phyloP scores from a whole-genome alignment of 1,140 invertebrate genomes.

The Trichonephila clavata region DNA sequence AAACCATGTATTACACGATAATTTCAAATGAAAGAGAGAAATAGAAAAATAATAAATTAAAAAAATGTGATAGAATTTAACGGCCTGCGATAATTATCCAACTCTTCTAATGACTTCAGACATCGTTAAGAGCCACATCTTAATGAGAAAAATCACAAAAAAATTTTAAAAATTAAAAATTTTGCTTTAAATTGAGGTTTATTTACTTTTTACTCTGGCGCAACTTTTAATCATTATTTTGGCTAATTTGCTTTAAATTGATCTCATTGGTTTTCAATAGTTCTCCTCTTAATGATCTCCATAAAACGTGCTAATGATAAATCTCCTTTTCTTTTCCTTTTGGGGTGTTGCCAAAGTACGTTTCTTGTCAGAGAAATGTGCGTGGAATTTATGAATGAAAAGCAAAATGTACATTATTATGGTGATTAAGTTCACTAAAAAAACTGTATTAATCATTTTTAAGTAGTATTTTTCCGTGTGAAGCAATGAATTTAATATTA shows the following conservation, averaged over 20 bases:
- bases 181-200: background rate
- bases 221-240: slow-evolving; percentile 23
- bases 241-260: background rate
- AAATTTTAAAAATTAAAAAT: background rate
- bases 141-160: background rate
- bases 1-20: background rate
- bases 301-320: background rate
- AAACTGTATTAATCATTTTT: background rate
- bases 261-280: slow-evolving; percentile 31
- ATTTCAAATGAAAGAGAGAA: background rate
- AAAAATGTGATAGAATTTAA: background rate
- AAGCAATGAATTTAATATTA: no score
- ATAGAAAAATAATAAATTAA: background rate
- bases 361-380: background rate
- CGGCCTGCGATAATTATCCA: background rate
- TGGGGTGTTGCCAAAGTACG: background rate
- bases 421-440: background rate
- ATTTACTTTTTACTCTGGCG: background rate
- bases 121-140: background rate
- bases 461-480: no score
- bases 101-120: background rate
- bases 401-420: background rate
- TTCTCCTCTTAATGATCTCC: background rate
- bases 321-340: background rate
- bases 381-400: background rate